phyloP scores from a whole-genome alignment of 2,113 vertebrate species.

The Cavia aperea region DNA sequence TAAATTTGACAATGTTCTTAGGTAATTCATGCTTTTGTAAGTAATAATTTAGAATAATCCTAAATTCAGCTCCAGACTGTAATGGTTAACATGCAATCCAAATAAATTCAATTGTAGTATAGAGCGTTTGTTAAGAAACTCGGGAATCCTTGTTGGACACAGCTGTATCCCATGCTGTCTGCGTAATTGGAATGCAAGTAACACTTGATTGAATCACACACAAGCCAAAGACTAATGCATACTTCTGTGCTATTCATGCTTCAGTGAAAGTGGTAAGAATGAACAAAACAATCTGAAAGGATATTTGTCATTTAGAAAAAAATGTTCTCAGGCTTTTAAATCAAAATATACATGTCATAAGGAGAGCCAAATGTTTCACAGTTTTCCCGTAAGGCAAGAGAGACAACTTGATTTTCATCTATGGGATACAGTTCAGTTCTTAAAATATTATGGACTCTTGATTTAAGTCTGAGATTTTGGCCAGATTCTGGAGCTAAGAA shows the following conservation, averaged over 20 bases:
- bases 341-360: conserved; percentile 54
- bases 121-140: conserved; percentile 41
- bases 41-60: background rate
- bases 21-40: background rate
- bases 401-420: conserved; percentile 57
- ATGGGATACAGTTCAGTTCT: background rate
- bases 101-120: background rate
- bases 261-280: conserved; percentile 59
- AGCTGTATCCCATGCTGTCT: background rate
- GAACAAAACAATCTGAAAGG: conserved; percentile 64
- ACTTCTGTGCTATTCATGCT: conserved; percentile 56
- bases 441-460: conserved; percentile 34
- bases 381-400: conserved; percentile 38
- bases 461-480: background rate
- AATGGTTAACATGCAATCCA: background rate
- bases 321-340: conserved; percentile 51
- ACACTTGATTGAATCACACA: conserved; percentile 52
- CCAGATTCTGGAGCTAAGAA: background rate
- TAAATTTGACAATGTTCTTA: background rate
- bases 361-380: conserved; percentile 39
- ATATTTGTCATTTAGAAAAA: conserved; percentile 43
- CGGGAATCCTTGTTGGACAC: conserved; percentile 29
- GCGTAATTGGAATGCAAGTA: conserved; percentile 55
- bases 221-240: conserved; percentile 53
- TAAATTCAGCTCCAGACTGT: background rate